A percentile compares a stretch with the other conserved stretches of the same genome.
phyloP scores from a whole-genome alignment of 2,888 invertebrate genomes.

The Drosophila mayaguana region DNA sequence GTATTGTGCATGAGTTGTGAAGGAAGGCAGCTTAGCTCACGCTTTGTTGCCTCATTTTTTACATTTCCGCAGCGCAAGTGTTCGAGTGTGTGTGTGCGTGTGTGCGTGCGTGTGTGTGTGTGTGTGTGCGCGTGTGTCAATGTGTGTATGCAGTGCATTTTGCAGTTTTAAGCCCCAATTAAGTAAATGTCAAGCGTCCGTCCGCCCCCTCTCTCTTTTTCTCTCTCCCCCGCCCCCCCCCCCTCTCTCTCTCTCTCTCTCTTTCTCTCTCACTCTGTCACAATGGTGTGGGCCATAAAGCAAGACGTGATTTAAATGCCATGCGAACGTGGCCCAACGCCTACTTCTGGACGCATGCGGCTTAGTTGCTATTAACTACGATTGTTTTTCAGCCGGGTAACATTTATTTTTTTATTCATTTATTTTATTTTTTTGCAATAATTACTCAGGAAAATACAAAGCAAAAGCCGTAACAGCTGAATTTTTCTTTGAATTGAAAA shows the following conservation, averaged over 20 bases:
- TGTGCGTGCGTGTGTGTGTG: conserved; percentile 16
- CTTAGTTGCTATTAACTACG: conserved; percentile 25
- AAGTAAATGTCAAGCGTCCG: conserved; percentile 60
- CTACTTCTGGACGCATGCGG: conserved; percentile 2
- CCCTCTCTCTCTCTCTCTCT: not conserved
- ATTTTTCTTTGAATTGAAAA: too few species aligned
- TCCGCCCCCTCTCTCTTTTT: not conserved
- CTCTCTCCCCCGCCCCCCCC: too few species aligned
- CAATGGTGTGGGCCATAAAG: conserved; percentile 5
- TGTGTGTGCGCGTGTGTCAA: conserved; percentile 14
- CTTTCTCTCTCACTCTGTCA: too few species aligned
- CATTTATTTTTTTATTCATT: too few species aligned
- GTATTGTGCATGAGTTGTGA: conserved; percentile 11
- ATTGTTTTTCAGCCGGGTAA: conserved; percentile 4
- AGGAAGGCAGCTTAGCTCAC: conserved; percentile 18
- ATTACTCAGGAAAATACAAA: not conserved
- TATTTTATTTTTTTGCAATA: conserved; percentile 14
- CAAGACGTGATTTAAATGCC: conserved; percentile 25
- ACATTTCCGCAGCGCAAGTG: conserved; percentile 49
- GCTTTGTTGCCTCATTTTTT: conserved; percentile 62
- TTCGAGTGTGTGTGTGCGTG: conserved; percentile 14
- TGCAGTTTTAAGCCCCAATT: conserved; percentile 71
- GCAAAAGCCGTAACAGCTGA: not conserved
- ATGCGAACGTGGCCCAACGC: conserved; percentile 10
- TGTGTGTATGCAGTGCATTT: conserved; percentile 40